Evolutionary conservation across 1,140 invertebrate genomes (phyloP).

Genomic region (Philopotamus ludificatus): DNA sequence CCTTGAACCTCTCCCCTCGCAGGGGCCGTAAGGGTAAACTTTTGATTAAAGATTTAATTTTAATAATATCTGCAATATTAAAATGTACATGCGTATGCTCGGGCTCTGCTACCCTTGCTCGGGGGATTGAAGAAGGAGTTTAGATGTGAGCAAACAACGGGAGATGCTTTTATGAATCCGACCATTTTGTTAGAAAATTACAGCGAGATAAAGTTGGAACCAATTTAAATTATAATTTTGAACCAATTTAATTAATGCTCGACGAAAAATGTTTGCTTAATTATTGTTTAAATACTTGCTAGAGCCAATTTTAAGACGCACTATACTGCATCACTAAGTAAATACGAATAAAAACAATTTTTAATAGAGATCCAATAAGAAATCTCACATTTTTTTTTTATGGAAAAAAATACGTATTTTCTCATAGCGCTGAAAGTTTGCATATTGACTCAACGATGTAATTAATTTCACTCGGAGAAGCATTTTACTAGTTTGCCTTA

Average conservation of each 20-base stretch:
- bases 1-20: not conserved
- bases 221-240: constrained; percentile 2
- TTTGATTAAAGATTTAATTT: constrained; percentile 40
- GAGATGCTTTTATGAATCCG: constrained; percentile 33
- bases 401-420: constrained; percentile 10
- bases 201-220: not conserved
- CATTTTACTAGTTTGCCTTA: constrained; percentile 5
- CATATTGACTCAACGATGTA: constrained; percentile 36
- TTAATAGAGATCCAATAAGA: no score
- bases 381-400: not conserved
- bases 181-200: constrained; percentile 26
- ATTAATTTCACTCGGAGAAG: constrained; percentile 34
- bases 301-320: no score
- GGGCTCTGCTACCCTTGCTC: not conserved
- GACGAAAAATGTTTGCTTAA: constrained; percentile 1
- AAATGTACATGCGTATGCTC: constrained; percentile 12
- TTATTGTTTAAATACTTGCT: not conserved
- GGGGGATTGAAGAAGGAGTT: constrained; percentile 16
- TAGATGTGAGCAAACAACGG: constrained; percentile 34
- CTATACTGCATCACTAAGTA: no score
- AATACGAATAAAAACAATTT: no score
- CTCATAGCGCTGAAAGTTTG: constrained; percentile 26
- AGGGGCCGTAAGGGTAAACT: constrained; percentile 19
- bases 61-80: constrained; percentile 40
- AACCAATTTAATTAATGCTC: not conserved